Conservation (phyloP, 2,888 invertebrate species). For the Gisinianus flammeolus region DNA sequence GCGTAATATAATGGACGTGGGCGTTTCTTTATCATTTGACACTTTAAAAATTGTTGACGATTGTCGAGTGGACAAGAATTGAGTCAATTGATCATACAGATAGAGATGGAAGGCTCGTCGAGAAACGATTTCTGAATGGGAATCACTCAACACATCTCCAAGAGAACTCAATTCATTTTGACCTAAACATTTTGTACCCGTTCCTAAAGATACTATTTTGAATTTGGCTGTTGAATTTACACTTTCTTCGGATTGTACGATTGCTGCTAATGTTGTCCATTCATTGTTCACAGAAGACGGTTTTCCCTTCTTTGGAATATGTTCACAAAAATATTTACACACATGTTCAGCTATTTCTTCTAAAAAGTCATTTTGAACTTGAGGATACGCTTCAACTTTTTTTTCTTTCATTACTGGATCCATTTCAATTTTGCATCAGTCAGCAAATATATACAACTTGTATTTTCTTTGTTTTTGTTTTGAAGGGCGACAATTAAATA, state of each 20-base stretch:
- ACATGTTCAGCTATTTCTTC: slow-evolving; percentile 67
- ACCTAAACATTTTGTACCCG: slow-evolving; percentile 92
- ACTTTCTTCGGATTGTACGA: slow-evolving; percentile 64
- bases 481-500: too few species aligned
- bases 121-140: slow-evolving; percentile 89
- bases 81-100: slow-evolving; percentile 70
- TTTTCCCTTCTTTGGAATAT: slow-evolving; percentile 79
- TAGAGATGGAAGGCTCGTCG: slow-evolving; percentile 82
- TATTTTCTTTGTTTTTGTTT: too few species aligned
- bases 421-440: too few species aligned
- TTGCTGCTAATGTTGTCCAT: slow-evolving; percentile 83
- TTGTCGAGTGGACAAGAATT: slow-evolving; percentile 51
- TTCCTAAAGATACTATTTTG: slow-evolving; percentile 80
- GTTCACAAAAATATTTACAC: slow-evolving; percentile 67
- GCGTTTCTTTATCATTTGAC: slow-evolving; percentile 37
- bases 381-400: too few species aligned
- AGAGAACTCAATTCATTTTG: slow-evolving; percentile 67
- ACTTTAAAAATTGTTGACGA: neutral
- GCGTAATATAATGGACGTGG: slow-evolving; percentile 65
- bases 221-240: slow-evolving; percentile 56
- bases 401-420: neutral
- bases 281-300: slow-evolving; percentile 69
- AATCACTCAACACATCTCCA: slow-evolving; percentile 82
- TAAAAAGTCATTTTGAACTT: slow-evolving; percentile 36
- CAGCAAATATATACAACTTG: too few species aligned